Evolutionary conservation across 2,113 vertebrate species (phyloP), one percentile per base, ranked within the genome.

Genomic region (Chionis minor): DNA sequence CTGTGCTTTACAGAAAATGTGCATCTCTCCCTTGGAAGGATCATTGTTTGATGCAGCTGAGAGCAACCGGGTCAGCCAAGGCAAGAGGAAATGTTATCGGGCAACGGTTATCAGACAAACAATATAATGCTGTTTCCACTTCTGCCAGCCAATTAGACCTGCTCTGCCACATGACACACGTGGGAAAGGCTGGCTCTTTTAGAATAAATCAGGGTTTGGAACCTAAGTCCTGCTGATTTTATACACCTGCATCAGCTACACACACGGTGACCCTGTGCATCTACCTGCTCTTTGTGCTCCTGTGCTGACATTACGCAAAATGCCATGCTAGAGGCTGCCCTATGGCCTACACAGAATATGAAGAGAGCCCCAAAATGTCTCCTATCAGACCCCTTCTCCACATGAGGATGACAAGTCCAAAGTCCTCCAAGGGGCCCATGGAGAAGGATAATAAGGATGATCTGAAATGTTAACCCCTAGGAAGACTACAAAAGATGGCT

Each of bases 41-140:
- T 87, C 87, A 95, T 93, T 96, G 93, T 96, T 94, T 95, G 91
- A 62, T 80, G 86, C 84, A 97, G 74, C 86, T 86, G 86, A 89
- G 69, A 95, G 45, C 90, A 66, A 63, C 55, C 42, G 12, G 73
- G 87, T 96, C 87, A 91, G 75, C 38, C 81, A 86, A 96, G 83
- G 93, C 78, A 86, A 94, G 32, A 97, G 94, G 92, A 96, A 96
- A 88, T 40, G 58, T 86, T 90, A 85, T 44, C 3, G 2, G 71
- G 55, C 42, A 92, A 33, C 27, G 44, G 61, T 71, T 88, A 92
- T 81, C 82, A 84, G 67, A 88, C 59, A 95, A 82, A 95, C 4
- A 26, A 91, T 61, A 89, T 17, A 77, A 88, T 59, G 23, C 75
- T 47, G 67, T 74, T 95, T 91, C 92, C 82, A 96, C 63, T 81